Base-by-base conservation (phyloP, 2,797 vertebrate genomes). In the Trachurus trachurus region DNA sequence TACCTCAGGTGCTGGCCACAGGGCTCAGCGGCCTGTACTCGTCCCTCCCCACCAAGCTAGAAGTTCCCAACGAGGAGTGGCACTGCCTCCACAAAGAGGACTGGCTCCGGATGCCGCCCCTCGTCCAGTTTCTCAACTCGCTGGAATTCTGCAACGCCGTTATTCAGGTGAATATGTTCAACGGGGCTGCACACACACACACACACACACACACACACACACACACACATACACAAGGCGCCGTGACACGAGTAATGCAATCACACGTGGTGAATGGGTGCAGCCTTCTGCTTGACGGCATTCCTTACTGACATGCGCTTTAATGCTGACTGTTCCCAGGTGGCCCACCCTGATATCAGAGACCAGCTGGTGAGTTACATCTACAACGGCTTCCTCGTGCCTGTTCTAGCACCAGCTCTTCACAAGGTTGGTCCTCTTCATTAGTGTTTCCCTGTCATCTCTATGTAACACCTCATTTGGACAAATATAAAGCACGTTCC, bases 111-210 rank as follows among this genome's bases (percentile, higher is more conserved):
- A 94, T 98, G 78, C 98, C 98, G 0, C 49, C 97, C 1, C 96
- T 99, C 1, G 96, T 99, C 68, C 98, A 99, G 89, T 99, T 99
- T 88, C 96, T 99, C 90, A 99, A 99, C 94, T 99, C 98, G 0
- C 94, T 99, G 78, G 98, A 99, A 78, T 99, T 99, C 86, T 99
- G 98, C 94, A 99, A 99, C 15, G 97, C 98, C 0, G 98, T 99
- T 50, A 97, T 98, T 84, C 98, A 99, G 98, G 98, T 99, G 87
- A 87, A 42, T 13, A n/a, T 5, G 2, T 19, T 44, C 19, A 52
- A 29, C 6, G 0, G 8, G 13, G 19, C 49, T 22, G 29, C 37
- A 29, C 2, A 3, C 57, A 34, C 31, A 34, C 31, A 34, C 31
- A 34, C 31, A 34, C 5, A 37, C 34, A 9, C 34, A 31, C 31